phyloP scores from a whole-genome alignment of 1,140 invertebrate species.

The Leguminivora glycinivorella region DNA sequence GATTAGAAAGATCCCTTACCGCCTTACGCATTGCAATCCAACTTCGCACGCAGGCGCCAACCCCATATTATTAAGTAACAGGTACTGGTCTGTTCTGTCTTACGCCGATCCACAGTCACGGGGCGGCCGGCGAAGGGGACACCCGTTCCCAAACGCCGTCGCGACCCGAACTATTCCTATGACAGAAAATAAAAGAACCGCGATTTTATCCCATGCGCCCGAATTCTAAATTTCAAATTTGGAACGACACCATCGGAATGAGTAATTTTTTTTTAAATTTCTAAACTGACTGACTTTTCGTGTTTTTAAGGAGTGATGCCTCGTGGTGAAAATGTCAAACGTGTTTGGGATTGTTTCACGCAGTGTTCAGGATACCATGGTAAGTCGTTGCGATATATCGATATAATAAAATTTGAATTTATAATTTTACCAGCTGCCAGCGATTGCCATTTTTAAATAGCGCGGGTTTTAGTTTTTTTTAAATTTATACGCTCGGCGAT shows the following conservation, averaged over 20 bases:
- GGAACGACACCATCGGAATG: neutral
- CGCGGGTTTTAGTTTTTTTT: neutral
- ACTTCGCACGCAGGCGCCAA: constrained; percentile 17
- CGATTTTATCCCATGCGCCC: neutral
- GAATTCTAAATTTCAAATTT: neutral
- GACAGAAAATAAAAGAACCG: constrained; percentile 4
- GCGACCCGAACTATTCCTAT: neutral
- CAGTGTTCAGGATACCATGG: constrained; percentile 9
- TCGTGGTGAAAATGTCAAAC: constrained; percentile 23
- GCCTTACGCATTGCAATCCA: neutral
- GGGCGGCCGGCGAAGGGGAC: neutral
- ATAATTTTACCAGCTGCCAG: neutral
- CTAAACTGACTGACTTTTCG: constrained; percentile 1
- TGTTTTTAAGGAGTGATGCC: constrained; percentile 27
- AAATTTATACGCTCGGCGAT: neutral
- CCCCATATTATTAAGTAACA: constrained; percentile 23
- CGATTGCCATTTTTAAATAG: constrained; percentile 1
- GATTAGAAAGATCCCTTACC: neutral
- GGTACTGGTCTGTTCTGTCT: neutral
- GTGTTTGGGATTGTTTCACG: constrained; percentile 16
- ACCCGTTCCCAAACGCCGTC: neutral
- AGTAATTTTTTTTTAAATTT: neutral
- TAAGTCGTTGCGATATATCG: neutral
- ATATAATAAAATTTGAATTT: neutral
- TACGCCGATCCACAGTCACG: constrained; percentile 13